Percentiles rank a stretch among this genome's conserved stretches.
Evolutionary conservation across 2,797 vertebrate genomes (phyloP).

Genomic region (Crossoptilon crossoptilon): DNA sequence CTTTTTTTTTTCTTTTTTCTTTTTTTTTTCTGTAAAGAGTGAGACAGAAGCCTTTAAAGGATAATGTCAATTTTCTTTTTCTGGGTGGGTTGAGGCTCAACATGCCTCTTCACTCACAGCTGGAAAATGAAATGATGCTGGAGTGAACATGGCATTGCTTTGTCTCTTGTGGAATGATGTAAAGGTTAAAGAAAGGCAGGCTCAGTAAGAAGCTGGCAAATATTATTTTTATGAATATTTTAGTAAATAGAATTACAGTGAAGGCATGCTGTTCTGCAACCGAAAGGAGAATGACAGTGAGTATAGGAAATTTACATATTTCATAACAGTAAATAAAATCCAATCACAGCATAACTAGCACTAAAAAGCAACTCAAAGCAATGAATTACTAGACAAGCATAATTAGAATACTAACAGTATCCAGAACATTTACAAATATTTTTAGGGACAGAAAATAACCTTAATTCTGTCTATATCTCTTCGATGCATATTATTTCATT

Average conservation of each 20-base stretch:
- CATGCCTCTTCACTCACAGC: neutral
- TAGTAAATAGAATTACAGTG: neutral
- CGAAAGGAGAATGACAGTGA: neutral
- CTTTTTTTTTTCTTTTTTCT: conserved; percentile 20
- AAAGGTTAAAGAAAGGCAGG: neutral
- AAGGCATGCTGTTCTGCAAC: neutral
- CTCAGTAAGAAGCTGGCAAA: neutral
- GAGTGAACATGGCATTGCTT: neutral
- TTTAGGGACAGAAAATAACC: neutral
- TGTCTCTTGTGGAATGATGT: neutral
- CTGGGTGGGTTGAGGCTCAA: conserved; percentile 21
- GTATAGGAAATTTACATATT: neutral
- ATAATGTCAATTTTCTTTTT: conserved; percentile 38
- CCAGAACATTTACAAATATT: neutral
- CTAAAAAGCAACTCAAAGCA: neutral
- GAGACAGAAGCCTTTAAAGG: conserved; percentile 36
- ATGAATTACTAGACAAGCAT: neutral
- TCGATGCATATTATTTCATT: neutral
- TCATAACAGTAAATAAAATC: neutral
- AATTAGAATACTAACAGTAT: neutral
- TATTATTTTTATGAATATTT: neutral
- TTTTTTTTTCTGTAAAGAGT: neutral
- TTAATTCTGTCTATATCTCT: neutral
- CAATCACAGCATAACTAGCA: neutral
- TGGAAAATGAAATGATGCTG: neutral